Evolutionary conservation across 2,888 invertebrate genomes (phyloP), one percentile per base, ranked within the genome.

Genomic region (Drosophila prostipennis): DNA sequence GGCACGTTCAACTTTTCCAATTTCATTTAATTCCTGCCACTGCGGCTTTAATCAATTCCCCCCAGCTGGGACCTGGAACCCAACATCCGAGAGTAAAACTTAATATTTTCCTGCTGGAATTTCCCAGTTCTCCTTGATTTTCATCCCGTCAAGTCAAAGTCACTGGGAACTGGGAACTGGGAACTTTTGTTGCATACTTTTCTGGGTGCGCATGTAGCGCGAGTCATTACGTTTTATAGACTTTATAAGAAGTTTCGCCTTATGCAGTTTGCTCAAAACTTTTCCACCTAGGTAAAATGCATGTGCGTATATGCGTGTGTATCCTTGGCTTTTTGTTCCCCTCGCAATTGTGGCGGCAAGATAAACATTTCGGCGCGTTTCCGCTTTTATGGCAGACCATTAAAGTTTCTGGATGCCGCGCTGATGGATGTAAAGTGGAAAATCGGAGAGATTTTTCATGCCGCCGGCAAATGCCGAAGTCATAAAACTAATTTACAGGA

Each of bases 171-270:
- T 55, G 19, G 19, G n/a, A n/a, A n/a, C n/a, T n/a, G 69, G 29
- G 65, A 73, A 82, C 70, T 64, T 85, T 79, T 81, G 81, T 84
- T 81, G 82, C 82, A 82, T 82, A 85, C 80, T 82, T 82, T 71
- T 58, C 19, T 68, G 79, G 52, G 70, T 54, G 76, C 76, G 68
- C 80, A 75, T 82, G 85, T 82, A 82, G 78, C 82, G 74, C 82
- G 74, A 82, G 86, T 85, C 85, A 85, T 82, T 82, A 82, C 85
- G 72, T 82, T 82, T 82, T 82, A 82, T 82, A 82, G 82, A 82
- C 82, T 82, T 85, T 82, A 74, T 85, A 82, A 80, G 82, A 82
- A 82, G 61, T 82, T 82, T 78, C 67, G 53, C 73, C 73, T 71
- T 78, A 79, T 85, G 85, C 82, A 82, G 82, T 78, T 85, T 71